Base-by-base conservation (phyloP, 2,888 invertebrate species). In the Dysmachus trigonus region DNA sequence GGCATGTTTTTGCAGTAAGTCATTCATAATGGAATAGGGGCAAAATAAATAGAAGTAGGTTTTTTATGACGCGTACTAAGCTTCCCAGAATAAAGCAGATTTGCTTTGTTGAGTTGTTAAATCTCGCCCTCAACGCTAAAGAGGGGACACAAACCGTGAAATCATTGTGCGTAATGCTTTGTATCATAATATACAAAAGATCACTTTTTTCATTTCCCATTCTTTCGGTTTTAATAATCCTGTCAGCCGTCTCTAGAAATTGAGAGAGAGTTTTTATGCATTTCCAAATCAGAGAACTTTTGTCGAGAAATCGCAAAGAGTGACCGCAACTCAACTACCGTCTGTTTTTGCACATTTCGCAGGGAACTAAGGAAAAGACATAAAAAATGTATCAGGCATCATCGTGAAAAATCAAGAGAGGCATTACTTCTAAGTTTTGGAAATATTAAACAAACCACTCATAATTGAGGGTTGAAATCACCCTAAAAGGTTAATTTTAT, bases 81-180 rank as follows among this genome's bases (percentile, higher is more conserved):
- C 83, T 83, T 82, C 71, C 35, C 38, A 83, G 71, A 72, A 83
- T 71, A 71, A 83, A 41, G 38, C 83, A 83, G 72, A 83, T 81
- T 81, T 81, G 81, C 81, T 81, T 81, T 81, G 81, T 81, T 81
- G 53, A 62, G 81, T 81, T 81, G 81, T 81, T 81, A 81, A 81
- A 81, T 53, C 81, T 81, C 81, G 53, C 81, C 81, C 51, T 81
- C 53, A 81, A 53, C 81, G 31, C 41, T 81, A 81, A 73, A 76
- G 41, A 79, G 18, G 77, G 83, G 31, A 84, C 71, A 86, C 47
- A 86, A 47, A 53, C 83, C 22, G 31, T 47, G 33, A 33, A 47
- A 62, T 84, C 47, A 73, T 85, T 79, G 81, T 79, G 72, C 79
- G 71, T 18, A 72, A 22, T 81, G 84, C 73, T 74, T n/a, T 51